Percentiles rank a stretch among this genome's conserved stretches.
Conservation (phyloP, 2,888 invertebrate species). For the Caenorhabditis plicata region DNA sequence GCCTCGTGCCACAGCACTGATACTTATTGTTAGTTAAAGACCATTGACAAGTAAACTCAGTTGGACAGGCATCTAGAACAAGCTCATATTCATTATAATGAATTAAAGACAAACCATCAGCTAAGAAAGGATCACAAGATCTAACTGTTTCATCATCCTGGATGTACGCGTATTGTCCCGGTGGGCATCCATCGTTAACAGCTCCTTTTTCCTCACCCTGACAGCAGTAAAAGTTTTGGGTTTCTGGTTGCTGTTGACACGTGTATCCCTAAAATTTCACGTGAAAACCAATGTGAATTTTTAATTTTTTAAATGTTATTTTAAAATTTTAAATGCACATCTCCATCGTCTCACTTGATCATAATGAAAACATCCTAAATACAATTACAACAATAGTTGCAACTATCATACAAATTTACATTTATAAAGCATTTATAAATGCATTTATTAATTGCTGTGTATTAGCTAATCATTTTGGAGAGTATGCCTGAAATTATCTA, state of each 20-base stretch:
- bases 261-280: no score
- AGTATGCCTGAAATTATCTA: no score
- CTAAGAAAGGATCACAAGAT: constrained; percentile 41
- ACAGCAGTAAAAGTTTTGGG: constrained; percentile 38
- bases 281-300: constrained; percentile 5
- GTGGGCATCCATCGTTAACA: constrained; percentile 49
- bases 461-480: no score
- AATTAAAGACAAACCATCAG: constrained; percentile 14
- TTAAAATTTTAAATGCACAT: no score
- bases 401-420: no score
- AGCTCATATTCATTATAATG: no score
- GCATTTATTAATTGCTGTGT: no score
- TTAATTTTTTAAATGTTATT: background rate
- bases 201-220: constrained; percentile 37
- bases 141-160: constrained; percentile 35
- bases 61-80: no score
- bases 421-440: no score
- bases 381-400: no score
- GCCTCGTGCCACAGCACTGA: constrained; percentile 46
- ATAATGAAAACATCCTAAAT: no score
- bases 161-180: constrained; percentile 43
- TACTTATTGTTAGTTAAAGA: constrained; percentile 43
- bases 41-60: constrained; percentile 47
- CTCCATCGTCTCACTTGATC: no score
- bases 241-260: constrained; percentile 46